Conservation (phyloP, 2,797 vertebrate genomes). For the Liasis olivaceus region DNA sequence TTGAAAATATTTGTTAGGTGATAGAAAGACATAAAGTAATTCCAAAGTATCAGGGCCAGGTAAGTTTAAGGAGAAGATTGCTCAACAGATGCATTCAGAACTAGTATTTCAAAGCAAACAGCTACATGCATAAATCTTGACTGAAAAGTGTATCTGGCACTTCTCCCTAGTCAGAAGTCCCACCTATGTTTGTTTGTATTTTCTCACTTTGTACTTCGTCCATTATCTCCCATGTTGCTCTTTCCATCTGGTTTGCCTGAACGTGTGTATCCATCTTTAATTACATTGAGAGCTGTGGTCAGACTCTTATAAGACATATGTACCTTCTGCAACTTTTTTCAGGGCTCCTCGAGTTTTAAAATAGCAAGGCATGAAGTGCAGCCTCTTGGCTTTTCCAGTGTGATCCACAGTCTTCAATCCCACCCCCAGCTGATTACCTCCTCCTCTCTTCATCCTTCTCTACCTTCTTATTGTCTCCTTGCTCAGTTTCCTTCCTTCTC, state of each 20-base stretch:
- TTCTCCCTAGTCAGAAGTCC: neutral
- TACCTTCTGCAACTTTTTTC: neutral
- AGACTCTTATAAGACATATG: neutral
- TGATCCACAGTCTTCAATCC: neutral
- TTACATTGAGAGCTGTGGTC: neutral
- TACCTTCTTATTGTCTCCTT: no score
- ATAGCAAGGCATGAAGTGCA: neutral
- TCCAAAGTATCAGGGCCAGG: neutral
- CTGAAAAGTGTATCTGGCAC: neutral
- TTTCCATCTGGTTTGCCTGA: neutral
- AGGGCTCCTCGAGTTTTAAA: neutral
- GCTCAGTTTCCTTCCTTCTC: no score
- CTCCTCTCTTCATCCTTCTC: no score
- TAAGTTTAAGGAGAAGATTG: neutral
- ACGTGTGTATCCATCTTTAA: neutral
- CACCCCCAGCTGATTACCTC: neutral
- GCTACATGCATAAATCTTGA: neutral
- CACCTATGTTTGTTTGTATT: neutral
- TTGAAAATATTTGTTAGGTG: neutral
- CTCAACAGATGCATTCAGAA: neutral
- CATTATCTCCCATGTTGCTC: neutral
- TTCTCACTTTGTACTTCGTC: neutral
- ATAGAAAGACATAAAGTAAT: neutral
- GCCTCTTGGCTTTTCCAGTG: neutral
- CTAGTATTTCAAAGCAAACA: neutral